These are phyloP conservation scores for Triplophysa rosa DNA, from an alignment of 2,113 vertebrate genomes.

Conservation along the genomic window DNA sequence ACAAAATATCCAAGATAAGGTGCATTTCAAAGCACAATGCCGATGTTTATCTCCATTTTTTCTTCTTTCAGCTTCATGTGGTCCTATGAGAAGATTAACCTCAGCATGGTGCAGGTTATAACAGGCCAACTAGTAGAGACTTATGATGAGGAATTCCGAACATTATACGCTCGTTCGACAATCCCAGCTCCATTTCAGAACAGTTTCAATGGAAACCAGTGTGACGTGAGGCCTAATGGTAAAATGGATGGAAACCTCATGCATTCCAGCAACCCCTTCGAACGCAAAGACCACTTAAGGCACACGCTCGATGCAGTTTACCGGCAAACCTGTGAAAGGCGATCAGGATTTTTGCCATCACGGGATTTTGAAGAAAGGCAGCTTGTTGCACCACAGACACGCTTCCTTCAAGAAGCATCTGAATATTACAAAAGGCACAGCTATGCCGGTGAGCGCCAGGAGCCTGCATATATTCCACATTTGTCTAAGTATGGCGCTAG, in stretches of 20 bases:
- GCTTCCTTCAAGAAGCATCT: constrained; percentile 74
- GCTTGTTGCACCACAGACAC: constrained; percentile 58
- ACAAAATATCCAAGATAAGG: no score
- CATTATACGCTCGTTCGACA: constrained; percentile 86
- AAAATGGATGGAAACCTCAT: constrained; percentile 73
- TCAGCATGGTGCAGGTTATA: constrained; percentile 96
- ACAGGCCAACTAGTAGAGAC: constrained; percentile 89
- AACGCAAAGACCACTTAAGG: constrained; percentile 75
- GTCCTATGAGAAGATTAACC: constrained; percentile 95
- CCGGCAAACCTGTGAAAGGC: constrained; percentile 79
- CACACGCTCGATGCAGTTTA: constrained; percentile 81
- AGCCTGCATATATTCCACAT: constrained; percentile 72
- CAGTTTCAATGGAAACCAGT: constrained; percentile 59
- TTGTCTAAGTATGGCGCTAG: constrained; percentile 73
- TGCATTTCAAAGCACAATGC: neutral
- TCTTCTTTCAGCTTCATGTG: constrained; percentile 85
- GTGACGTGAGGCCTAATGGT: constrained; percentile 72
- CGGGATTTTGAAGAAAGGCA: constrained; percentile 67
- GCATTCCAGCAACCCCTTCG: constrained; percentile 76
- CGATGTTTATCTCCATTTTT: constrained; percentile 23
- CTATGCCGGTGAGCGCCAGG: constrained; percentile 89
- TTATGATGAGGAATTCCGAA: constrained; percentile 95
- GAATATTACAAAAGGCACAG: constrained; percentile 91
- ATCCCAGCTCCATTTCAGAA: constrained; percentile 74
- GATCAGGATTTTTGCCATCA: constrained; percentile 41